Base-by-base conservation (phyloP, 1,140 invertebrate species). In the Heliconius eleuchia region DNA sequence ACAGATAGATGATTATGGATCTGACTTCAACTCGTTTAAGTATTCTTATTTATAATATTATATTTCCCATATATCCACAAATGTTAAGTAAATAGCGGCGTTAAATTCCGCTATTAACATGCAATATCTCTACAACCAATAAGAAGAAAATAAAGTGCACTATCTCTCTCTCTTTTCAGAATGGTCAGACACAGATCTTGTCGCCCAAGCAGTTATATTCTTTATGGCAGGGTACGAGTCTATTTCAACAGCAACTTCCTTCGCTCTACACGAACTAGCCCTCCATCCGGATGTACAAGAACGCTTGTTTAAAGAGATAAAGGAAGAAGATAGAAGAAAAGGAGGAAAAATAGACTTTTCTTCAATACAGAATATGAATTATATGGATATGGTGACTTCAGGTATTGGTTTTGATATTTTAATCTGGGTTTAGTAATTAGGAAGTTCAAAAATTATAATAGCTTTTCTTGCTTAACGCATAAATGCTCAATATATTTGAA, bases 221-320 rank as follows among this genome's bases (percentile, higher is more conserved):
- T 85, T 92, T 71, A 76, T 96, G 19, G 96, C 95, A n/a, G 96
- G 96, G 52, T 97, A 95, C 82, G 97, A 97, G 39, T 96, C 96
- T 0, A 95, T 96, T 23, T 95, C 96, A 9, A 94, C 95, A 3
- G 94, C 95, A 1, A 92, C 97, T 78, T 86, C 94, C 0, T 96
- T 95, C 80, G 87, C 92, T 2, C 80, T 96, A 0, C 96, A 96
- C 83, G 95, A 96, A 80, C 85, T 97, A 76, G 96, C 96, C 0
- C 78, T 94, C 3, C 91, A 97, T 86, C 95, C 95, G 19, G 95
- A 96, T 0, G 86, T 96, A 3, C 97, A 97, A 82, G 89, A 96
- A 2, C 94, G 90, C 2, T 71, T 92, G 37, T 74, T 73, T 1
- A 42, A 81, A 18, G 91, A 91, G 71, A 91, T 91, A 11, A 86